Base-by-base conservation (phyloP, 2,888 invertebrate genomes). In the Drosophila macrothrix region DNA sequence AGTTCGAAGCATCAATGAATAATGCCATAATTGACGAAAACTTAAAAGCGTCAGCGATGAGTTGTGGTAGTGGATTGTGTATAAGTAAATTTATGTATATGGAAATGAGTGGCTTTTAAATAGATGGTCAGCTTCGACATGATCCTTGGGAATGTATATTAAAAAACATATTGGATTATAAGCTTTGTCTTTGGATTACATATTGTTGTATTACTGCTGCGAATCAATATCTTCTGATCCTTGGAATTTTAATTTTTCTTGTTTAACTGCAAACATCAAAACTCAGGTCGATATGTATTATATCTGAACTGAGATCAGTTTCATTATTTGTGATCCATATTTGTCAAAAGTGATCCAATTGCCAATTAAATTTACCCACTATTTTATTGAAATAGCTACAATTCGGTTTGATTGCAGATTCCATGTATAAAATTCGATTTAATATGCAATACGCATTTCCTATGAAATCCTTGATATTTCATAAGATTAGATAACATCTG, bases 1-100 rank as follows among this genome's bases (percentile, higher is more conserved):
- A 83, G 71, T 67, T 70, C 53, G 53, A 69, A 43, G 55, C 65
- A 73, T 80, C 62, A 72, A 81, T 73, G 63, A 69, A 58, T 64
- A 49, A 37, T 58, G 53, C 73, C 58, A 54, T 76, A 79, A 79
- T 80, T 79, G 81, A 69, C 43, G 37, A 39, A 52, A 76, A 41
- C 29, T 63, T 54, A 58, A 67, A 64, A 80, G 58, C 60, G 28
- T 56, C 66, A 64, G 49, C 41, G 62, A 33, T 72, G 67, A 76
- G 49, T 50, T 64, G 80, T 71, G 60, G 66, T 63, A 46, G 43
- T 28, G 49, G 6, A n/a, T n/a, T 7, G 25, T 4, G 19, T 28
- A 14, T 28, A 37, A n/a, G 35, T 55, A 55, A 25, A 25, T 37
- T 4, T 9, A 19, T 19, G n/a, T 19, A 37, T 6, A 16, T 55